Base-by-base conservation (phyloP, 2,888 invertebrate species). In the Hedya salicella region DNA sequence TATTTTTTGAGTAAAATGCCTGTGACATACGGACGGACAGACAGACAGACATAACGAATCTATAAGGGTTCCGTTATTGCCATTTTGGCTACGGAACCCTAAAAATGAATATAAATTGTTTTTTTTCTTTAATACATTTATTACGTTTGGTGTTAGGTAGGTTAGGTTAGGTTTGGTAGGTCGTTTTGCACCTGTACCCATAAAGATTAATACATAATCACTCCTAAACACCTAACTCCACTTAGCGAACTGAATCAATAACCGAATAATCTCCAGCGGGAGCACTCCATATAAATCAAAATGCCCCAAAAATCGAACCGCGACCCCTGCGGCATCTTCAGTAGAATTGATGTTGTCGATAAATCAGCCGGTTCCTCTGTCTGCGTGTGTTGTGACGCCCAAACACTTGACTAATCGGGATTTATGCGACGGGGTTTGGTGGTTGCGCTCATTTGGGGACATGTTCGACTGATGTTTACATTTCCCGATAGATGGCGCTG, bases 351-450 rank as follows among this genome's bases (percentile, higher is more conserved):
- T 66, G 66, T 42, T 25, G 21, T 54, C 54, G 40, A 66, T 66
- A 66, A 66, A 66, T 66, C 66, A 61, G 50, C n/a, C 25, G 54
- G 48, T 21, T 61, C 66, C 52, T 48, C 66, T 60, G 66, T 52
- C 65, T 52, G 60, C 53, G 64, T 65, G 65, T 66, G 66, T 53
- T 61, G 66, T 61, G 61, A 66, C 66, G 66, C 66, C 66, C 66
- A 61, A 66, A 66, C 66, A 66, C 66, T 66, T 66, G 66, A 66
- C 66, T 66, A 66, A 66, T 66, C 66, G 48, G 54, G 54, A 66
- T 66, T 66, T 66, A 66, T 66, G 66, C n/a, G 25, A 48, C 25
- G 40, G 40, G 52, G 46, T 46, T 61, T 14, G 40, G 59, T n/a
- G 21, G 36, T 6, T 32, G 66, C 49, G 25, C 61, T 11, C 36